Base-by-base conservation (phyloP, 1,140 invertebrate genomes). In the Eciton burchellii region DNA sequence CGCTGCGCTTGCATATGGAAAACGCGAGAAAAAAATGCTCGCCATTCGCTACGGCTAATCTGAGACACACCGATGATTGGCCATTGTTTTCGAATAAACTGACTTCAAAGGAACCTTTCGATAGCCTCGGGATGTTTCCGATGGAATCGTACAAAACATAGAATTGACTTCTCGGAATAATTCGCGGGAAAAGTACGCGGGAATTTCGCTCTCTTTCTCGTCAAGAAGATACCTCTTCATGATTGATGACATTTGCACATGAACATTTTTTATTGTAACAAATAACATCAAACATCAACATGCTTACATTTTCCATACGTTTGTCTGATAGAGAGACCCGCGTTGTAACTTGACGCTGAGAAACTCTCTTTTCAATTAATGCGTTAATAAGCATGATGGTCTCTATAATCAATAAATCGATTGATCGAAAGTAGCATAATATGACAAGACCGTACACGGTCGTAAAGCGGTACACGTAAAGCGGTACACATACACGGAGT, bases 11-110 rank as follows among this genome's bases (percentile, higher is more conserved):
- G 49, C 70, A 62, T 43, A 60, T 72, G 43, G 74, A 82, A 72
- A 79, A 52, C 24, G 47, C 8, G 54, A 59, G 81, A 81, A 84
- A 87, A 84, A 87, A 88, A 76, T 76, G 21, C 70, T 24, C 35
- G 14, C 70, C 65, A 72, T 88, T 79, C 79, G 84, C 87, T 88
- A 83, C 35, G 81, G 47, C 47, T 86, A 59, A 73, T 86, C 76
- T 81, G 81, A 81, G 73, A 24, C 35, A 73, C 49, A 73, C 85
- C 79, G 76, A 71, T 56, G 65, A 77, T 86, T 62, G 72, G 56
- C 45, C 43, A 76, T 14, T n/a, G 47, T 72, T 62, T 70, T 19
- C 43, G 24, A 74, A 85, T 60, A 70, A 52, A 72, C 52, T 24
- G 47, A 45, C 12, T 26, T 74, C 76, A 52, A 82, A 82, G 73